These are phyloP conservation scores for Prunella himalayana DNA, from an alignment of 2,113 vertebrate genomes.

Conservation along the genomic window DNA sequence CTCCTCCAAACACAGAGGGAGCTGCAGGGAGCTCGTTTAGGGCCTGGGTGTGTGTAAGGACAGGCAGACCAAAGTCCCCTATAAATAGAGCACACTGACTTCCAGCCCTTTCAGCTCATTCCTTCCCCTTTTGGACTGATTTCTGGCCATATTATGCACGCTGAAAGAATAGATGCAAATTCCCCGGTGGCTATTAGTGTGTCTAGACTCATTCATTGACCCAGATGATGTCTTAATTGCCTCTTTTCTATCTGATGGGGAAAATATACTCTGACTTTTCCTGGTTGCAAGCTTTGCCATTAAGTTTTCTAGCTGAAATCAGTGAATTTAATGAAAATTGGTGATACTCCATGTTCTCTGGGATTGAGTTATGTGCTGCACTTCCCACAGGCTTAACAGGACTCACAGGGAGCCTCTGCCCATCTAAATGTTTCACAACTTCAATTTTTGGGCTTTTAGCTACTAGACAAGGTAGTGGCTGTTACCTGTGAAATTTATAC, in stretches of 20 bases:
- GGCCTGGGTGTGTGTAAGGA: not conserved
- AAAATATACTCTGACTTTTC: not conserved
- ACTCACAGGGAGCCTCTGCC: not conserved
- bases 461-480: not conserved
- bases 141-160: not conserved
- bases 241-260: not conserved
- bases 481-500: not conserved
- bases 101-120: not conserved
- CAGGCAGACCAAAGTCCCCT: not conserved
- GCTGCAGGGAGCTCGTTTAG: not conserved
- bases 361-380: not conserved
- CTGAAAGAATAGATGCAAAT: slow-evolving; percentile 8
- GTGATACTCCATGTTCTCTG: not conserved
- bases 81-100: not conserved
- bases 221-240: slow-evolving; percentile 50
- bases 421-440: not conserved
- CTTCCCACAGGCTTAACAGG: not conserved
- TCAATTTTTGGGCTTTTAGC: not conserved
- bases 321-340: not conserved
- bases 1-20: not conserved
- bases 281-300: not conserved
- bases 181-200: slow-evolving; percentile 9
- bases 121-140: slow-evolving; percentile 11
- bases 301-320: not conserved
- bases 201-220: slow-evolving; percentile 61